Evolutionary conservation across 2,113 vertebrate genomes (phyloP), one percentile per base, ranked within the genome.

Genomic region (Toxotes jaculatrix): DNA sequence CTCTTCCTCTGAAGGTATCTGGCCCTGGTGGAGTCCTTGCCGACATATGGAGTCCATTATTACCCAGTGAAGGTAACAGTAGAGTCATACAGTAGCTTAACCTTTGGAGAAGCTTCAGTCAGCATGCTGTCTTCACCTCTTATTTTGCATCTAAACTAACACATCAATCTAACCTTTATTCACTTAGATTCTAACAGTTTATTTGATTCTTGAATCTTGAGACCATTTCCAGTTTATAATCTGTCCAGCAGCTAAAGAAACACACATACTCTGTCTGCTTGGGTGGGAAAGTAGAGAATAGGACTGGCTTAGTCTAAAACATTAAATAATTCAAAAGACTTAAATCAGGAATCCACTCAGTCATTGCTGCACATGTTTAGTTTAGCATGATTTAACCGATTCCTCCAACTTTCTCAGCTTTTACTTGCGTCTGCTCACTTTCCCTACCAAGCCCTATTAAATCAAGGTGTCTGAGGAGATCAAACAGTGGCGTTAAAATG

Each of bases 1-100:
- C 62, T 74, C 59, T 87, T 74, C 88, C 83, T 85, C 74, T 91
- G 32, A 90, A 99, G 98, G 96, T 99, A 98, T 93, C 96, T 99
- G 93, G 96, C 96, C 92, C 94, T 98, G 82, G 97, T 98, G 74
- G 97, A 99, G 95, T 96, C 96, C 73, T 94, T 98, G 84, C 97
- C 97, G 56, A 97, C 98, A 73, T 99, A 99, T 47, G 98, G 98
- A 93, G 97, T 99, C 89, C 98, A 99, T 96, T 99, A 98, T 90
- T 99, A 98, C 75, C 96, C 95, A 95, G 98, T 99, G 84, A 99
- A 99, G 98, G 98, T 99, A 95, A 95, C 86, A 57, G 74, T 21
- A 72, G 21, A 74, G 32, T 81, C 74, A 68, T 43, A 62, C 74
- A 74, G 70, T 63, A 82, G 79, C 82, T 88, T 87, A 64, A 71